Percentiles rank a stretch among this genome's conserved stretches.
Evolutionary conservation across 2,888 invertebrate genomes (phyloP).

Genomic region (Caenorhabditis sinica): DNA sequence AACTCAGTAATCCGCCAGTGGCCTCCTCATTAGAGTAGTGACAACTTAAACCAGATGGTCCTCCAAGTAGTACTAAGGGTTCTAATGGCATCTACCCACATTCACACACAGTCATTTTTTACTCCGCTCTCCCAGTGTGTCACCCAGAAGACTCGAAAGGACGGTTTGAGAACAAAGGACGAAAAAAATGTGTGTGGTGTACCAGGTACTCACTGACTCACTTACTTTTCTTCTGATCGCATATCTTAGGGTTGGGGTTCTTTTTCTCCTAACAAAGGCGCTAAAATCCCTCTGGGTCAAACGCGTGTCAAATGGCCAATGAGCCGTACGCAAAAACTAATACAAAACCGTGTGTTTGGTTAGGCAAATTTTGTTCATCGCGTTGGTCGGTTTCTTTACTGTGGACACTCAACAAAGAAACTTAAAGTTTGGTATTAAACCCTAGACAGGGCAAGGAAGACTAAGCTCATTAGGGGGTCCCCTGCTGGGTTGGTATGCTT

Average conservation of each 20-base stretch:
- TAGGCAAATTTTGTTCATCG: conserved; percentile 48
- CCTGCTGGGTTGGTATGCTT: conserved; percentile 29
- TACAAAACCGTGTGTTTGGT: conserved; percentile 48
- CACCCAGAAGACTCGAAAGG: conserved; percentile 30
- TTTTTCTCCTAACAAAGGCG: conserved; percentile 57
- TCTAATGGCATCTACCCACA: conserved; percentile 8
- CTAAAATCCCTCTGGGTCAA: conserved; percentile 41
- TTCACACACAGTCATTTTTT: conserved; percentile 55
- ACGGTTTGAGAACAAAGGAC: conserved; percentile 56
- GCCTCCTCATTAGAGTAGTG: background rate
- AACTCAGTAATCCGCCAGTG: conserved; percentile 27
- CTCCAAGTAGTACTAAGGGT: conserved; percentile 13
- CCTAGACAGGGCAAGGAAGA: background rate
- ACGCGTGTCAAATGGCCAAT: conserved; percentile 63
- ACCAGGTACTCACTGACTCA: conserved; percentile 64
- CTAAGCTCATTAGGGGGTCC: conserved; percentile 59
- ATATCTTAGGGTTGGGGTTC: conserved; percentile 34
- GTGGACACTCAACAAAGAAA: conserved; percentile 4
- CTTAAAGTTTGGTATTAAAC: background rate
- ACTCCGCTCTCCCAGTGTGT: conserved; percentile 58
- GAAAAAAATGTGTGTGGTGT: conserved; percentile 26
- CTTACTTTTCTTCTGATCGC: conserved; percentile 43
- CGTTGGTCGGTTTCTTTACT: conserved; percentile 3
- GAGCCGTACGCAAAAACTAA: conserved; percentile 68
- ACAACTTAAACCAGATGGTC: conserved; percentile 21